These are phyloP conservation scores for Garra rufa DNA, from an alignment of 2,113 vertebrate species.

Conservation along the genomic window DNA sequence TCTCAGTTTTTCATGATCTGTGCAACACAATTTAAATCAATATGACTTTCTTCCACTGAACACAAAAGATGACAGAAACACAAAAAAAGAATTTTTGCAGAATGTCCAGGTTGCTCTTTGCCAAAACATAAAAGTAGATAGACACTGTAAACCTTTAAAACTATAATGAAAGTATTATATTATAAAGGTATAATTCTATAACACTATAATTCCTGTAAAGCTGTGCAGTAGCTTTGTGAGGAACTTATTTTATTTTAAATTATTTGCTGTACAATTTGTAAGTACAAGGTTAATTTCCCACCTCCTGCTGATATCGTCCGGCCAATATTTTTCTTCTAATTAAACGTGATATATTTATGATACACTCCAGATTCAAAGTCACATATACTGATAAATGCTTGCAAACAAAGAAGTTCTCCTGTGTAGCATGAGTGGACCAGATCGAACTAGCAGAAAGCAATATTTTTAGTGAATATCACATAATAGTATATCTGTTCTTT, in stretches of 20 bases:
- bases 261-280: too few relatives aligned
- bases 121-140: neutral
- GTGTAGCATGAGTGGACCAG: too few relatives aligned
- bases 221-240: too few relatives aligned
- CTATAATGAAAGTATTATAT: neutral
- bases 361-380: too few relatives aligned
- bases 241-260: too few relatives aligned
- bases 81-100: neutral
- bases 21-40: neutral
- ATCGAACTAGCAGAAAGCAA: neutral
- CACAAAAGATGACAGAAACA: neutral
- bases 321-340: too few relatives aligned
- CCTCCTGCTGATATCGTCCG: too few relatives aligned
- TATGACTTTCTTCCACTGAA: neutral
- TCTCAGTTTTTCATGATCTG: neutral
- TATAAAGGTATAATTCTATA: neutral
- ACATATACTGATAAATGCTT: too few relatives aligned
- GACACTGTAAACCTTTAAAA: neutral
- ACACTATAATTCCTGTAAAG: too few relatives aligned
- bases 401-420: too few relatives aligned
- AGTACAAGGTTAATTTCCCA: too few relatives aligned
- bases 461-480: neutral
- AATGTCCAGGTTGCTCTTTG: neutral
- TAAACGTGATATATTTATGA: too few relatives aligned
- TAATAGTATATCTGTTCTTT: neutral